These are phyloP conservation scores for Dendrolimus kikuchii DNA, from an alignment of 1,140 invertebrate species.

Conservation along the genomic window DNA sequence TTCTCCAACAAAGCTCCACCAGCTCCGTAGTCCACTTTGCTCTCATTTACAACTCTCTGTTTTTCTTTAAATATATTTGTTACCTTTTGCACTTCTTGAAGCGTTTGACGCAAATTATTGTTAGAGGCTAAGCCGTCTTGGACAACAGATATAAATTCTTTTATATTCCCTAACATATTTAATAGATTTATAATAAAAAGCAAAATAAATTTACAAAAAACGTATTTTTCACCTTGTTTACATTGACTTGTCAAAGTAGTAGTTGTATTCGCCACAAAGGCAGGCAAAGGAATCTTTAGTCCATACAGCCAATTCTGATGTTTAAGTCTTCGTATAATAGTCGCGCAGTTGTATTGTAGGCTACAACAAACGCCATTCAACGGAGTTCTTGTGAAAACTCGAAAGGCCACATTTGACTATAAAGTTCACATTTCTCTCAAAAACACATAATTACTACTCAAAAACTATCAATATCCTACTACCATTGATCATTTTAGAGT, in stretches of 20 bases:
- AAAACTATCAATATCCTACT: too few relatives aligned
- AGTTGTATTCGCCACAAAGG: too few relatives aligned
- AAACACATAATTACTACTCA: too few relatives aligned
- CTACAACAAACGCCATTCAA: too few relatives aligned
- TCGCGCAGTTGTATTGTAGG: too few relatives aligned
- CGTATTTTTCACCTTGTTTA: constrained; percentile 9
- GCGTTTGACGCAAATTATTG: constrained; percentile 53
- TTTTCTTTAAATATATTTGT: constrained; percentile 62
- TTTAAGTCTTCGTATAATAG: too few relatives aligned
- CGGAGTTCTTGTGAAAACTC: too few relatives aligned
- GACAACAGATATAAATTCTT: constrained; percentile 61
- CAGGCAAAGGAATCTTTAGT: too few relatives aligned
- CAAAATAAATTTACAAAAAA: constrained; percentile 3
- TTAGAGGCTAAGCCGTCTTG: constrained; percentile 58
- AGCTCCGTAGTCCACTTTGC: constrained; percentile 57
- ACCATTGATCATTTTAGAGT: too few relatives aligned
- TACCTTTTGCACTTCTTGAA: constrained; percentile 62
- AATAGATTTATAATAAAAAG: constrained; percentile 12
- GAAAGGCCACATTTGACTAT: too few relatives aligned
- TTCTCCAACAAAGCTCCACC: constrained; percentile 50
- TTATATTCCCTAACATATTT: constrained; percentile 60
- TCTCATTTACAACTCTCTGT: constrained; percentile 42
- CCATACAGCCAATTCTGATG: too few relatives aligned
- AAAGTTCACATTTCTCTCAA: too few relatives aligned
- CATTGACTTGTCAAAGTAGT: constrained; percentile 5